Evolutionary conservation across 1,140 invertebrate genomes (phyloP).

Genomic region (Zaprionus kolodkinae): DNA sequence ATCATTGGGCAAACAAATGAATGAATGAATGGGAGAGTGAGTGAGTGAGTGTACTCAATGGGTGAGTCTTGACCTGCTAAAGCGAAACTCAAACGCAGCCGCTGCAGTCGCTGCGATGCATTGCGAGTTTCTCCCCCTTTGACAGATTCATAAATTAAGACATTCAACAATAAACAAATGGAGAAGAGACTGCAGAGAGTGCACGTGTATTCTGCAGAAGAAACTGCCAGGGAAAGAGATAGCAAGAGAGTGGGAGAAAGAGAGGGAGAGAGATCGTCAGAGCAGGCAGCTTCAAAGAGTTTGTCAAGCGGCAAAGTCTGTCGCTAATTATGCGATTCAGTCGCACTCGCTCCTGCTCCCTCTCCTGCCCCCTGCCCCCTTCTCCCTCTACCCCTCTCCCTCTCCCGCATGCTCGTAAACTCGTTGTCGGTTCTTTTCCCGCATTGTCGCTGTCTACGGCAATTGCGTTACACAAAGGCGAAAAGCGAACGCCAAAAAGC

Average conservation of each 20-base stretch:
- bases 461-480: constrained; percentile 71
- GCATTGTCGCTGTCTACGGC: constrained; percentile 56
- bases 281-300: constrained; percentile 73
- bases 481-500: constrained; percentile 68
- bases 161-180: constrained; percentile 79
- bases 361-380: no score
- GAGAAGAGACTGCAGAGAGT: constrained; percentile 35
- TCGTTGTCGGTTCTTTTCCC: constrained; percentile 35
- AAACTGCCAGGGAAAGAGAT: neutral
- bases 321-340: constrained; percentile 74
- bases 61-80: constrained; percentile 41
- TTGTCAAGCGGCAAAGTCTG: constrained; percentile 80
- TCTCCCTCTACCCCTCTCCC: neutral
- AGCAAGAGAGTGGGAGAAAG: neutral
- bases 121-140: constrained; percentile 37
- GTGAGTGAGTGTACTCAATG: constrained; percentile 47
- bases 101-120: constrained; percentile 8
- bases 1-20: constrained; percentile 33
- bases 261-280: constrained; percentile 4
- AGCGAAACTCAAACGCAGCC: constrained; percentile 41
- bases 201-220: constrained; percentile 43
- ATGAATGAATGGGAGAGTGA: constrained; percentile 48
- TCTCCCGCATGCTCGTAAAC: constrained; percentile 1
- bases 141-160: constrained; percentile 81
- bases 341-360: neutral